phyloP scores from a whole-genome alignment of 92 coral and sea anemone genomes.

The Porites evermanni region DNA sequence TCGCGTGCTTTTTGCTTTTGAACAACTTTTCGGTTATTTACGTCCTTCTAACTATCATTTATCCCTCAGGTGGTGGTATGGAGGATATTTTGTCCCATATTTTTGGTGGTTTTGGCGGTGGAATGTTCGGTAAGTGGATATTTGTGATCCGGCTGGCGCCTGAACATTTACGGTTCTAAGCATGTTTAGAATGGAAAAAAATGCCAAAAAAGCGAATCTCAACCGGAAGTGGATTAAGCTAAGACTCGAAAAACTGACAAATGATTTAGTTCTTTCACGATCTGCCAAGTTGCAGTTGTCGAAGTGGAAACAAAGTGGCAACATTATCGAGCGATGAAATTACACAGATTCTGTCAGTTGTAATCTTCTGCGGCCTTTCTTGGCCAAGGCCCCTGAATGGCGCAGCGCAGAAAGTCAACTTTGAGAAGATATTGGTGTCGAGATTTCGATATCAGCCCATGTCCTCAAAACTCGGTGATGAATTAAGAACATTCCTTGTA shows the following conservation, averaged over 20 bases:
- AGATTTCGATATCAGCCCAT: constrained; percentile 55
- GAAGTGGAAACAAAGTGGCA: constrained; percentile 15
- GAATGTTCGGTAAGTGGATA: constrained; percentile 83
- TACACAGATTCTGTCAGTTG: background rate
- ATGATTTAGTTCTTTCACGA: constrained; percentile 28
- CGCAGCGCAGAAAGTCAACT: constrained; percentile 19
- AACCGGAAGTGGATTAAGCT: constrained; percentile 51
- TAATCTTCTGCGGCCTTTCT: constrained; percentile 2
- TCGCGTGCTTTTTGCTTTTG: constrained; percentile 12
- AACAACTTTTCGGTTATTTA: background rate
- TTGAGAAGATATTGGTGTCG: constrained; percentile 37
- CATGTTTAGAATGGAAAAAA: constrained; percentile 54
- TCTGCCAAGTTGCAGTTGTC: constrained; percentile 13
- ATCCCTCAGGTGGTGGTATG: constrained; percentile 75
- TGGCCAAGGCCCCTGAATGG: constrained; percentile 13
- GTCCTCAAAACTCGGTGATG: constrained; percentile 37
- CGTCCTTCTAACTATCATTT: constrained; percentile 11
- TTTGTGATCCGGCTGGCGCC: constrained; percentile 54
- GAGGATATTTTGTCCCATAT: constrained; percentile 96
- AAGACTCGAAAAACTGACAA: constrained; percentile 46
- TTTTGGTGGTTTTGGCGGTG: constrained; percentile 93
- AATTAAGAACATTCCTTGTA: constrained; percentile 49
- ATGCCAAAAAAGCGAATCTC: constrained; percentile 40
- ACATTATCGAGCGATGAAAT: background rate
- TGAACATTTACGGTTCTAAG: constrained; percentile 48